Conservation (phyloP, 2,113 vertebrate species). For the Gambusia affinis region DNA sequence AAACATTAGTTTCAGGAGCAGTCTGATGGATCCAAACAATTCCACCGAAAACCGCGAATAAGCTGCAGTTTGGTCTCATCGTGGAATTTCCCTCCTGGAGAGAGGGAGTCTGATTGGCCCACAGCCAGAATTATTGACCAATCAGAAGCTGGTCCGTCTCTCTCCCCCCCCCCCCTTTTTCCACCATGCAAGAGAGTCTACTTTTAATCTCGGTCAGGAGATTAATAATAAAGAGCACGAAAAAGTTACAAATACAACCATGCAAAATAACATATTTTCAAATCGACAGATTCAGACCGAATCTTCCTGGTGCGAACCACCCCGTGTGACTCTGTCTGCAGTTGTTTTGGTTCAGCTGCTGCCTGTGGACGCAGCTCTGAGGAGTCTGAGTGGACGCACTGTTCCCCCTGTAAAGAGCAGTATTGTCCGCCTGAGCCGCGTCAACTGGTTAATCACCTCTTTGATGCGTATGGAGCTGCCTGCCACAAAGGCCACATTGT, state of each 20-base stretch:
- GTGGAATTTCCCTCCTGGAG: conserved; percentile 63
- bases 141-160: conserved; percentile 63
- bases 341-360: conserved; percentile 64
- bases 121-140: conserved; percentile 46
- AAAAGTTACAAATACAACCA: background rate
- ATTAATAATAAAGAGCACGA: background rate
- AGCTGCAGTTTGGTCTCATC: conserved; percentile 60
- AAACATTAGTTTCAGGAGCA: conserved; percentile 3
- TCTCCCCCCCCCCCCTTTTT: conserved; percentile 17
- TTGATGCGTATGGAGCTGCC: conserved; percentile 78
- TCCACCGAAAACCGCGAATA: conserved; percentile 40
- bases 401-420: conserved; percentile 77
- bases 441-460: conserved; percentile 83
- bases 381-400: conserved; percentile 71
- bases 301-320: conserved; percentile 8
- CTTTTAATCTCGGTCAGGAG: background rate
- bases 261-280: background rate
- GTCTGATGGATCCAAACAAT: conserved; percentile 37
- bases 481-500: conserved; percentile 81
- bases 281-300: background rate
- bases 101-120: conserved; percentile 60
- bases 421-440: conserved; percentile 76
- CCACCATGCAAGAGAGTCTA: background rate
- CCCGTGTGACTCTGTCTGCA: conserved; percentile 20
- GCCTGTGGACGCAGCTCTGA: conserved; percentile 49